phyloP scores from a whole-genome alignment of 2,113 vertebrate genomes.

The Myotis lucifugus region DNA sequence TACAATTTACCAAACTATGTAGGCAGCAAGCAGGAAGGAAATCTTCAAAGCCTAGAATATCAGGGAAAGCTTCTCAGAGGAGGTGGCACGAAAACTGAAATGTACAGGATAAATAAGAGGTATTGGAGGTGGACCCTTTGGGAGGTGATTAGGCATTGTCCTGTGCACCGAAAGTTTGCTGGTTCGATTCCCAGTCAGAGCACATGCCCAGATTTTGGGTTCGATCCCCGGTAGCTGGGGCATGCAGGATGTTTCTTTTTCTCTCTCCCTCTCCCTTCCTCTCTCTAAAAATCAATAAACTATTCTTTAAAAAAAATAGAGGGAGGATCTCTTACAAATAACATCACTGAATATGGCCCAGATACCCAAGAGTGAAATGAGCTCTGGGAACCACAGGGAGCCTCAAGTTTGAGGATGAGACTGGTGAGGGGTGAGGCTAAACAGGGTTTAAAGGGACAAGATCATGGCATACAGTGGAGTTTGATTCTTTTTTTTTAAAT shows the following conservation, averaged over 20 bases:
- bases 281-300: neutral
- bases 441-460: neutral
- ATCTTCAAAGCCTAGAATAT: neutral
- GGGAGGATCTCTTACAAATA: neutral
- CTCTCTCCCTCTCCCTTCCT: neutral
- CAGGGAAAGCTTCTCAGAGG: neutral
- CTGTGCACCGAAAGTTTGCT: neutral
- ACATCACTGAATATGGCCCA: neutral
- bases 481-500: neutral
- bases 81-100: neutral
- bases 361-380: neutral
- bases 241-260: neutral
- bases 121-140: too few relatives aligned
- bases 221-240: neutral
- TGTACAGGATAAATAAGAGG: neutral
- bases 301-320: neutral
- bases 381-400: neutral
- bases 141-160: neutral
- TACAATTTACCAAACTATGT: neutral
- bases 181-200: neutral
- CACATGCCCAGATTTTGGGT: neutral
- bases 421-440: neutral
- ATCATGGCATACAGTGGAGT: neutral
- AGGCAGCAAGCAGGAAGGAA: neutral
- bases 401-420: neutral